A percentile compares a stretch with the other conserved stretches of the same genome.
phyloP scores from a whole-genome alignment of 2,888 invertebrate genomes.

The Hetaerina titia region DNA sequence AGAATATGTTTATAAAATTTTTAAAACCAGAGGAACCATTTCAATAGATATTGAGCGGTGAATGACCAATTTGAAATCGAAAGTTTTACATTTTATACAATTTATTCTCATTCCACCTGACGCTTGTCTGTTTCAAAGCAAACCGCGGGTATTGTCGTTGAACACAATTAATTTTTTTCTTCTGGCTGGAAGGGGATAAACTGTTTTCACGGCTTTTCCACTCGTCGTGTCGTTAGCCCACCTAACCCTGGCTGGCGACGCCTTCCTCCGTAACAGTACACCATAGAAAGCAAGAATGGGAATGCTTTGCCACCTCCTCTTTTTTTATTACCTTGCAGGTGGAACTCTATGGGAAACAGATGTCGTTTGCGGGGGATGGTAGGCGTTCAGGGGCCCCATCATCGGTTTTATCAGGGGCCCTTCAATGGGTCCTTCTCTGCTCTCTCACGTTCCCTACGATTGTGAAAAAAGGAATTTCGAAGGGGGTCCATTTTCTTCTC shows the following conservation, averaged over 20 bases:
- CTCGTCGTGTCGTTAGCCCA: not conserved
- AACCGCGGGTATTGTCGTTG: too few relatives aligned
- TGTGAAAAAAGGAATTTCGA: not conserved
- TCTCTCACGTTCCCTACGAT: not conserved
- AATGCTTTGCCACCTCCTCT: not conserved
- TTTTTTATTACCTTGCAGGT: constrained; percentile 29
- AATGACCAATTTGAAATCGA: too few relatives aligned
- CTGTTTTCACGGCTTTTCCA: not conserved
- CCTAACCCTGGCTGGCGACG: not conserved
- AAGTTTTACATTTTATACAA: too few relatives aligned
- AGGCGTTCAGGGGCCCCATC: not conserved
- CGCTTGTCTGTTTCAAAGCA: too few relatives aligned
- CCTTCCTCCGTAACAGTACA: not conserved
- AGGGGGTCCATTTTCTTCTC: not conserved
- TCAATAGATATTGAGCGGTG: too few relatives aligned
- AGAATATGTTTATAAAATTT: too few relatives aligned
- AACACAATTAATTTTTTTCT: not conserved
- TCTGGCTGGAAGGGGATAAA: not conserved
- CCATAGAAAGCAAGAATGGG: not conserved
- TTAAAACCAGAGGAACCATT: too few relatives aligned
- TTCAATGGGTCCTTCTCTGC: constrained; percentile 18
- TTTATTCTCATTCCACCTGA: too few relatives aligned
- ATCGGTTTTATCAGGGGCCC: constrained; percentile 37
- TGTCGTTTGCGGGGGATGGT: not conserved
- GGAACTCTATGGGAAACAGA: constrained; percentile 64